Evolutionary conservation across 2,113 vertebrate species (phyloP), one percentile per base, ranked within the genome.

Genomic region (Antechinus flavipes): DNA sequence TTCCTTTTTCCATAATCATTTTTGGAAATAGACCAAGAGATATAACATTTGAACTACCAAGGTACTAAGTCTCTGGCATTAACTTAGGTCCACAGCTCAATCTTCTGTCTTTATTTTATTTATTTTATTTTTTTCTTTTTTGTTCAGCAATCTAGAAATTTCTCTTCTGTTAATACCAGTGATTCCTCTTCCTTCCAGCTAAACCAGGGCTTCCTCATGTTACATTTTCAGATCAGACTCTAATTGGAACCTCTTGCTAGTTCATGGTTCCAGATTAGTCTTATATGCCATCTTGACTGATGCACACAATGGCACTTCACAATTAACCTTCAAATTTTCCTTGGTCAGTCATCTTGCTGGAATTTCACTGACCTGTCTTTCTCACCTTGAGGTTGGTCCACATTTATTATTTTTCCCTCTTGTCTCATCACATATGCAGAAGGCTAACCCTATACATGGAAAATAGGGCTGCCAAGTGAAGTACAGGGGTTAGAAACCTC

Each of bases 321-420:
- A 93, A 61, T 10, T 91, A 90, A 49, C 47, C 92, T 3, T 96
- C 50, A n/a, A 46, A 25, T 42, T 50, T 68, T 49, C 22, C 0
- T 0, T 2, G 61, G 90, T n/a, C 90, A 42, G 0, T 22, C 27
- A 14, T 12, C 1, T 3, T n/a, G 0, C 23, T 61, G 8, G 0
- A 89, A 35, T 95, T 84, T 55, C 14, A 1, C 27, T 53, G 47
- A 2, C 25, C 8, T 61, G 27, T n/a, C 16, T 25, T 11, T 58
- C 46, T 95, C 46, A 84, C 25, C 12, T 91, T 94, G 47, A 47
- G 35, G 27, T 84, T 3, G 26, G 23, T 24, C 84, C 26, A 49
- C 90, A 95, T 2, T 25, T 10, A 92, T 90, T 10, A 49, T 56
- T 54, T 92, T 8, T 42, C 47, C 2, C 24, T 35, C 93, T n/a